Evolutionary conservation across 2,888 invertebrate genomes (phyloP).

Genomic region (Atrina japonica): DNA sequence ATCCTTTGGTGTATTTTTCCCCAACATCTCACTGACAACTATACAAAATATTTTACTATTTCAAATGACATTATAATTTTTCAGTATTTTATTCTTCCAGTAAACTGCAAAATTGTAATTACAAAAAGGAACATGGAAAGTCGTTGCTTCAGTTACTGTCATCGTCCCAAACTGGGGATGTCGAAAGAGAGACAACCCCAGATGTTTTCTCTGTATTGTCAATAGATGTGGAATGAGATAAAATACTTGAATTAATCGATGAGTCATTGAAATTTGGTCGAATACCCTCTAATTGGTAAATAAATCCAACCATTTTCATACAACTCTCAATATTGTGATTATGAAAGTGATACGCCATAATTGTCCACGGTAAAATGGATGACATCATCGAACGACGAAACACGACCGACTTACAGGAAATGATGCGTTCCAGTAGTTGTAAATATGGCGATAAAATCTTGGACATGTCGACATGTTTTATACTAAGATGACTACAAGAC

Average conservation of each 20-base stretch:
- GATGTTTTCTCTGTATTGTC: conserved; percentile 38
- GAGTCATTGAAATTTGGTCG: conserved; percentile 14
- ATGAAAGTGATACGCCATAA: conserved; percentile 60
- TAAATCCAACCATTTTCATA: conserved; percentile 61
- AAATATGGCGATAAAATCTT: conserved; percentile 53
- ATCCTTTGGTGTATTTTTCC: too few relatives aligned
- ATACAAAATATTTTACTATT: too few relatives aligned
- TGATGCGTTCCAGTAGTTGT: conserved; percentile 56
- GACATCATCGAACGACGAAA: conserved; percentile 55
- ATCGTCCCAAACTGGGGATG: conserved; percentile 29
- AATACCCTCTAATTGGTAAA: conserved; percentile 56
- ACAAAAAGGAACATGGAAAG: too few relatives aligned
- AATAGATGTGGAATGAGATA: conserved; percentile 26
- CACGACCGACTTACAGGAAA: conserved; percentile 51
- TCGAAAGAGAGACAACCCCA: conserved; percentile 35
- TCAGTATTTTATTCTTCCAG: too few relatives aligned
- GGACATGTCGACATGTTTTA: conserved; percentile 52
- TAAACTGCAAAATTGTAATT: too few relatives aligned
- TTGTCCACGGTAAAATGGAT: conserved; percentile 59
- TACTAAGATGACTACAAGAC: conserved; percentile 47
- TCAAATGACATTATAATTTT: too few relatives aligned
- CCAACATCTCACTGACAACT: too few relatives aligned
- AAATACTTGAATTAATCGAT: conserved; percentile 16
- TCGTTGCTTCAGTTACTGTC: too few relatives aligned
- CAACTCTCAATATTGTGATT: conserved; percentile 60